Percentiles rank a stretch among this genome's conserved stretches.
These are phyloP conservation scores for Toxotes chatareus DNA, from an alignment of 2,113 vertebrate species.

Conservation along the genomic window DNA sequence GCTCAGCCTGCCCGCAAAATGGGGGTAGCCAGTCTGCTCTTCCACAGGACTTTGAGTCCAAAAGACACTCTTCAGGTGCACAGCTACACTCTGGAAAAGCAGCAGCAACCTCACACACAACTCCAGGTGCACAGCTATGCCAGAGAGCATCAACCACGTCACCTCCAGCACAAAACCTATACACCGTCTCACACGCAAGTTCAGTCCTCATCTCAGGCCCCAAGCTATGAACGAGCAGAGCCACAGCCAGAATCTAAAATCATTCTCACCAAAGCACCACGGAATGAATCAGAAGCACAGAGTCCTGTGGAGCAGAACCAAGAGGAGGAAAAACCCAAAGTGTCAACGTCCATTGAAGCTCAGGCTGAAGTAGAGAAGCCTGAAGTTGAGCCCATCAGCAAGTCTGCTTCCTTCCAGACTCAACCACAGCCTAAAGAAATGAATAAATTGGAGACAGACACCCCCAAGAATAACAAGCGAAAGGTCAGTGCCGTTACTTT, in stretches of 20 bases:
- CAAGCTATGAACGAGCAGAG: constrained; percentile 6
- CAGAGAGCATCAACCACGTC: constrained; percentile 73
- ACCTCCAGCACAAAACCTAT: constrained; percentile 56
- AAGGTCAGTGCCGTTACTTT: constrained; percentile 62
- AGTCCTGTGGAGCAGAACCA: constrained; percentile 8
- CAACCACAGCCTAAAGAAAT: constrained; percentile 8
- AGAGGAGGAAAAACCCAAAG: constrained; percentile 26
- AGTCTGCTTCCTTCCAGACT: not conserved
- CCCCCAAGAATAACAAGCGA: constrained; percentile 49
- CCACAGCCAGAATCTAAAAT: constrained; percentile 19
- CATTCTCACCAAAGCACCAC: constrained; percentile 9
- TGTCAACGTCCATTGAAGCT: not conserved
- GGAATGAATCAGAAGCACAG: constrained; percentile 7
- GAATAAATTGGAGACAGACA: not conserved
- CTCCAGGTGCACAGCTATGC: constrained; percentile 76
- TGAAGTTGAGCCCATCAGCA: constrained; percentile 3
- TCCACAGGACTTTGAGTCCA: constrained; percentile 86
- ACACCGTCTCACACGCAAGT: constrained; percentile 6
- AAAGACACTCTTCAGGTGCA: constrained; percentile 89
- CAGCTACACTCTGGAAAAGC: constrained; percentile 83
- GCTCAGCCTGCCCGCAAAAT: constrained; percentile 80
- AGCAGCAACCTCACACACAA: constrained; percentile 67
- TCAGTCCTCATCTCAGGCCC: constrained; percentile 25
- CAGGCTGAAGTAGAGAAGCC: constrained; percentile 8
- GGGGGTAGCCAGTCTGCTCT: constrained; percentile 87